Evolutionary conservation across 2,888 invertebrate species (phyloP), one percentile per base, ranked within the genome.

Genomic region (Pyrrhosoma nymphula): DNA sequence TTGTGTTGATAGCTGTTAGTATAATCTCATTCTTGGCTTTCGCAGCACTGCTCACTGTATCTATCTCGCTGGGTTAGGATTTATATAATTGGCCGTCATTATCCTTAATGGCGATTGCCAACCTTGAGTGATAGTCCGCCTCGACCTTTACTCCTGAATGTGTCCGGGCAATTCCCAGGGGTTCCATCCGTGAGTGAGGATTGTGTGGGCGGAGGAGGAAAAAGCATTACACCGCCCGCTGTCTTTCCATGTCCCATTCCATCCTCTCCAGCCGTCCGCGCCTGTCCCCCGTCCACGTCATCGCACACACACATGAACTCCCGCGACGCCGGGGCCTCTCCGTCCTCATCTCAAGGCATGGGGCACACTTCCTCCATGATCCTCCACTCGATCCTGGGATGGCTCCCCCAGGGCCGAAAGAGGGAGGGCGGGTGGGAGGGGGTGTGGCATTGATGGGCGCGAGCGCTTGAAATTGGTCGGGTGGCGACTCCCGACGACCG

Each of bases 381-480:
- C 91, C 91, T 30, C 39, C 91, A 26, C 26, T 39, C 63, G 63
- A 39, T 63, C 39, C 39, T 2, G 63, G 39, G 63, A 91, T 91
- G 63, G 91, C 91, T 63, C 91, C 63, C 91, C 14, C 35, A 1
- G 35, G 82, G 35, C 35, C 82, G 35, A 82, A 60, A 20, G 60
- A 60, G 16, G 60, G 60, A 20, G 60, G 60, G 60, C 60, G 10
- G 69, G 82, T 16, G 35, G 82, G 35, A 14, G 35, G 69, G 12
- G 10, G 26, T 23, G 63, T 30, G 91, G 23, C 91, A 91, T 39
- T 63, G 91, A 91, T 91, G 89, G 23, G 47, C 89, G 55, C 12
- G 89, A 82, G 82, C 35, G 55, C 89, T n/a, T 89, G 91, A 63
- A 63, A 91, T 91, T 91, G 91, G 39, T 20, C 60, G 91, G 60